Base-by-base conservation (phyloP, 2,113 vertebrate genomes). In the Hoplias malabaricus region DNA sequence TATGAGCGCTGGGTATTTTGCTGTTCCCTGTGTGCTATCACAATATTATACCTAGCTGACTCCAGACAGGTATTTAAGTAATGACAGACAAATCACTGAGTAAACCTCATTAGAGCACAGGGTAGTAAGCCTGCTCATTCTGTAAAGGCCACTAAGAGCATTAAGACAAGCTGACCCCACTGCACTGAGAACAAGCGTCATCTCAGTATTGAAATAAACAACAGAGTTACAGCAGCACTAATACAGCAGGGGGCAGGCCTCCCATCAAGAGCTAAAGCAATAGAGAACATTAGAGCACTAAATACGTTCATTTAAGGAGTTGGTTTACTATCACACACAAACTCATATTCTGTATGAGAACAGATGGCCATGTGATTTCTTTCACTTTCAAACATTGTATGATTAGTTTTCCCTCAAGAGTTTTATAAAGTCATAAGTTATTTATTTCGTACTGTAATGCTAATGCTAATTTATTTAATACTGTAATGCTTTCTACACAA, bases 151-250 rank as follows among this genome's bases (percentile, higher is more conserved):
- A 46, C 53, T 77, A 81, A 68, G 62, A 54, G 67, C 40, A 72
- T 59, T 72, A 67, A 76, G 43, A 29, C 53, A 73, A 56, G 53
- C 23, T 40, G 61, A 57, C 53, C 66, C 33, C 61, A 76, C 38
- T 43, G 48, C 27, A 77, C 56, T 12, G 19, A 77, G 25, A 25
- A 59, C 63, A 54, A 46, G 33, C 40, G 75, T 57, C 50, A 57
- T 12, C 36, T 57, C 48, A 23, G 10, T 59, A 57, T 59, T 33
- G 38, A 43, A 69, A 69, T 50, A 68, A 77, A 69, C 75, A 57
- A 3, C 38, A 68, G 62, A 42, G 25, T 1, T 43, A 42, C 4
- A 59, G 38, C 75, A 31, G 38, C 14, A 31, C 13, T 13, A 16
- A 25, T 34, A 46, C 19, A 77, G 9, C n/a, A 67, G 21, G 62